phyloP scores from a whole-genome alignment of 2,888 invertebrate species.

The Polydesmus complanatus region DNA sequence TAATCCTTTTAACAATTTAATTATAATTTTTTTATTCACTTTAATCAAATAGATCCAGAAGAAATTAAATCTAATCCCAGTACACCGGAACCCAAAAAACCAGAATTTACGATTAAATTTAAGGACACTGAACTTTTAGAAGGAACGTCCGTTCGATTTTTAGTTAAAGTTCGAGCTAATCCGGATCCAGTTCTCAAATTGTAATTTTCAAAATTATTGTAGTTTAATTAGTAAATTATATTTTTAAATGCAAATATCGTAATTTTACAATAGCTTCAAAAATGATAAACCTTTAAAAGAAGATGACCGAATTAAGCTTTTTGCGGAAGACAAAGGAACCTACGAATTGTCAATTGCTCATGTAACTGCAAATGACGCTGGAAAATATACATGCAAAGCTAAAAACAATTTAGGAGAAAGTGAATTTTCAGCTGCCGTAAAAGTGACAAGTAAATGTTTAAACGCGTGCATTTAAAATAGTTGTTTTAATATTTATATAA shows the following conservation, averaged over 20 bases:
- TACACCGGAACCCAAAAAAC: conserved; percentile 39
- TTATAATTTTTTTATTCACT: neutral
- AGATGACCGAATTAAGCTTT: conserved; percentile 49
- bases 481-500: neutral
- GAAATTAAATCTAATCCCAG: conserved; percentile 37
- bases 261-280: conserved; percentile 50
- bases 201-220: conserved; percentile 45
- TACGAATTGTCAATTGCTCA: conserved; percentile 76
- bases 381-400: conserved; percentile 69
- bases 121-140: conserved; percentile 77
- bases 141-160: conserved; percentile 71
- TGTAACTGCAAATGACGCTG: conserved; percentile 63
- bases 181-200: conserved; percentile 81
- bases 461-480: neutral
- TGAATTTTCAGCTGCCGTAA: conserved; percentile 56
- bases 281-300: conserved; percentile 57
- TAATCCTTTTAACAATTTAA: too few relatives aligned
- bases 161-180: conserved; percentile 74
- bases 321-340: conserved; percentile 67
- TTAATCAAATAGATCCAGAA: conserved; percentile 39
- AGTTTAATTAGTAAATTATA: neutral
- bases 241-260: neutral
- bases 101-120: conserved; percentile 68
- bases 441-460: conserved; percentile 47
- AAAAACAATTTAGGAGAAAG: conserved; percentile 66